Conservation (phyloP, 2,797 vertebrate species). For the Urophycis tenuis region DNA sequence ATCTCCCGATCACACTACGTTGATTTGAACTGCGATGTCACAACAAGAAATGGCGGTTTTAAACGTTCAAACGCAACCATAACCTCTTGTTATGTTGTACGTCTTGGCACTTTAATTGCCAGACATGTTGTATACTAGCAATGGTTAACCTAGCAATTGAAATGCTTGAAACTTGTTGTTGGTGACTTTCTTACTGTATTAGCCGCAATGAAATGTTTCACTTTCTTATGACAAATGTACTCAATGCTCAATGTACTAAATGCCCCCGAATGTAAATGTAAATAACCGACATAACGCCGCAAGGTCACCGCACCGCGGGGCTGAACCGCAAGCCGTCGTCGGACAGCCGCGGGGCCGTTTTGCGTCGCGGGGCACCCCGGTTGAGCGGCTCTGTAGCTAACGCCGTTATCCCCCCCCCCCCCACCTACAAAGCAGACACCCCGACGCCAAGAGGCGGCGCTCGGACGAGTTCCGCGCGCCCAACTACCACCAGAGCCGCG, state of each 20-base stretch:
- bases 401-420: background rate
- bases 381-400: background rate
- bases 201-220: too few relatives aligned
- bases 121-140: too few relatives aligned
- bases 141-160: too few relatives aligned
- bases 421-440: constrained; percentile 69
- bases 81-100: background rate
- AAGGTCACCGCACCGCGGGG: too few relatives aligned
- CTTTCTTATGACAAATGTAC: too few relatives aligned
- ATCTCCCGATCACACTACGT: too few relatives aligned
- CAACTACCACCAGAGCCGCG: constrained; percentile 72
- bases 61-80: background rate
- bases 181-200: too few relatives aligned
- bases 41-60: background rate
- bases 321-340: background rate
- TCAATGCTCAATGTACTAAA: too few relatives aligned
- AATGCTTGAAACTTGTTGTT: too few relatives aligned
- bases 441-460: constrained; percentile 86
- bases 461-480: constrained; percentile 83
- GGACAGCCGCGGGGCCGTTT: background rate
- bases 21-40: background rate
- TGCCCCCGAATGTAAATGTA: too few relatives aligned
- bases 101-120: too few relatives aligned
- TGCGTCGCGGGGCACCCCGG: constrained; percentile 16
- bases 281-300: too few relatives aligned